Conservation (phyloP, 2,888 invertebrate genomes). For the Melangyna quadrimaculata region DNA sequence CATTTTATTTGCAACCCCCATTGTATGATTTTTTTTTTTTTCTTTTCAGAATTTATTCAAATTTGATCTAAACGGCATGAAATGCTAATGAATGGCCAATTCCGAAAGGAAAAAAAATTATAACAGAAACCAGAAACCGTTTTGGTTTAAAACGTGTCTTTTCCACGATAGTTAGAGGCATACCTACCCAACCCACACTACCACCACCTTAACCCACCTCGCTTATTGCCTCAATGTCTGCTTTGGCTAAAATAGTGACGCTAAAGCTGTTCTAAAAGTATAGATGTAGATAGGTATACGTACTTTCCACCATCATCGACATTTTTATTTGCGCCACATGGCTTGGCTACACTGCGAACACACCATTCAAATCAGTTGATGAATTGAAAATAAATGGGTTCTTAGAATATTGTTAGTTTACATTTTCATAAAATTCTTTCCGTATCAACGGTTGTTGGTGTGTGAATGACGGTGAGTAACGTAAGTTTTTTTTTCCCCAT, state of each 20-base stretch:
- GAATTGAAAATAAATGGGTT: slow-evolving; percentile 4
- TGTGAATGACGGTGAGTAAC: background rate
- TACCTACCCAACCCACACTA: no score
- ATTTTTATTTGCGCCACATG: slow-evolving; percentile 2
- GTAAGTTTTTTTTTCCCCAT: background rate
- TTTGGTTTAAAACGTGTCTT: background rate
- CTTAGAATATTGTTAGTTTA: background rate
- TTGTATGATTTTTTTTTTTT: background rate
- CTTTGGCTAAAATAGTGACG: background rate
- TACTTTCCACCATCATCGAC: background rate
- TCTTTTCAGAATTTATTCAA: slow-evolving; percentile 4
- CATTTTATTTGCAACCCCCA: slow-evolving; percentile 2
- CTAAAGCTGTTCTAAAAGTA: background rate
- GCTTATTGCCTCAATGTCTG: slow-evolving; percentile 14
- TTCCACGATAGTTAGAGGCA: background rate
- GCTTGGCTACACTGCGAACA: background rate
- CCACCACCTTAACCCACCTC: background rate
- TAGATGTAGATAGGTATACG: background rate
- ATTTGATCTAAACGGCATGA: background rate
- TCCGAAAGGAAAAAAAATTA: background rate
- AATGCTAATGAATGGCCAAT: slow-evolving; percentile 7
- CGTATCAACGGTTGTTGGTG: background rate
- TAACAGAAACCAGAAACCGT: background rate
- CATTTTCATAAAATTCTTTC: slow-evolving; percentile 1
- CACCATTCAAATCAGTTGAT: slow-evolving; percentile 3